Percentiles rank a stretch among this genome's conserved stretches.
Evolutionary conservation across 2,797 vertebrate species (phyloP).

Genomic region (Nannoperca australis): DNA sequence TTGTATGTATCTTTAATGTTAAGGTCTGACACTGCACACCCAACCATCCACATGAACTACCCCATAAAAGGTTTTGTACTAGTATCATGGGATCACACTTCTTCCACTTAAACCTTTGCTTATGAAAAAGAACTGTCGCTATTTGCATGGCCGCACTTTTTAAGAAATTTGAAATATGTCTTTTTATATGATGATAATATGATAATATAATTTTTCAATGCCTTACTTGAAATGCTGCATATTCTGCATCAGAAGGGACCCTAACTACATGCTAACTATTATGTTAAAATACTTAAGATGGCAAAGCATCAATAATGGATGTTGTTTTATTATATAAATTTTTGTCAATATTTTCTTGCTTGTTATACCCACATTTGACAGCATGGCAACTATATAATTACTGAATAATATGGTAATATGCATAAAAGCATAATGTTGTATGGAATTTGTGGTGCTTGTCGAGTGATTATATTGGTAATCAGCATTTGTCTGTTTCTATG

Average conservation of each 20-base stretch:
- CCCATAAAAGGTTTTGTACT: not conserved
- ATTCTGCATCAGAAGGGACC: not conserved
- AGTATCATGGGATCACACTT: not conserved
- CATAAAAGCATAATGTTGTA: not conserved
- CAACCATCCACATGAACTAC: not conserved
- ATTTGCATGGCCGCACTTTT: not conserved
- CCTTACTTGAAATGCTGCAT: not conserved
- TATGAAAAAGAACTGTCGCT: not conserved
- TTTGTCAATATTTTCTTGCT: not conserved
- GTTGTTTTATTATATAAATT: not conserved
- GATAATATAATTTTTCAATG: not conserved
- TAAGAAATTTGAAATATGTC: not conserved
- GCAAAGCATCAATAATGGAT: not conserved
- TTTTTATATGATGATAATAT: no score
- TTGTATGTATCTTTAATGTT: not conserved
- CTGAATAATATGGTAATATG: not conserved
- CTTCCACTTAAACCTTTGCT: not conserved
- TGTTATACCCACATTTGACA: not conserved
- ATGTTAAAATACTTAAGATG: not conserved
- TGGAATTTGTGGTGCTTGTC: conserved; percentile 3
- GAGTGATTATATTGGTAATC: not conserved
- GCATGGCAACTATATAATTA: not conserved
- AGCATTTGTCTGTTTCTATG: not conserved
- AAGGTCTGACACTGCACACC: not conserved
- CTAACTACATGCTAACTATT: not conserved